Evolutionary conservation across 2,888 invertebrate species (phyloP).

Genomic region (Cataglyphis albicans): DNA sequence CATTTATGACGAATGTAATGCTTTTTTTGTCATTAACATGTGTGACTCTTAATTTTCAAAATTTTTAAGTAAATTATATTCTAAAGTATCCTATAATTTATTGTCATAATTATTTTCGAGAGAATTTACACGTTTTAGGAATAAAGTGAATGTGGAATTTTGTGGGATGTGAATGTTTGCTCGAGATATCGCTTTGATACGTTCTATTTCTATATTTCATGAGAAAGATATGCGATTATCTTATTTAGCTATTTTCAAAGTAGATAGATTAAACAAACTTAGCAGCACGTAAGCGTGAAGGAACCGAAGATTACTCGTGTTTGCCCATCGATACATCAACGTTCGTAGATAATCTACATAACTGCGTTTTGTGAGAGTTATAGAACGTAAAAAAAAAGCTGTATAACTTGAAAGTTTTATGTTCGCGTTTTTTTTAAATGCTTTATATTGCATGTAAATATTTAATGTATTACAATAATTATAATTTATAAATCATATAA

Average conservation of each 20-base stretch:
- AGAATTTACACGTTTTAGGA: background rate
- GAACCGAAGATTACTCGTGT: constrained; percentile 62
- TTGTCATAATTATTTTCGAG: background rate
- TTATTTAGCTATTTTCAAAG: constrained; percentile 59
- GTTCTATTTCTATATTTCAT: constrained; percentile 55
- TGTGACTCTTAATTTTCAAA: background rate
- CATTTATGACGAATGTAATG: background rate
- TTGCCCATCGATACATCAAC: constrained; percentile 69
- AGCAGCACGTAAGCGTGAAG: constrained; percentile 49
- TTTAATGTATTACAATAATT: background rate
- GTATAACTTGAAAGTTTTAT: background rate
- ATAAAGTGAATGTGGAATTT: background rate
- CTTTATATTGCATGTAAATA: background rate
- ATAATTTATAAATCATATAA: background rate
- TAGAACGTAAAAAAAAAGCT: background rate
- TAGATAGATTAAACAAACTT: constrained; percentile 65
- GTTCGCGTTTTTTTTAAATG: background rate
- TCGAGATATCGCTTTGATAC: constrained; percentile 26
- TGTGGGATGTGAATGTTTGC: constrained; percentile 26
- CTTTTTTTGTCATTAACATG: background rate
- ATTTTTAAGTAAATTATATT: background rate
- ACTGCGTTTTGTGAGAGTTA: constrained; percentile 26
- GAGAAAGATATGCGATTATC: constrained; percentile 63
- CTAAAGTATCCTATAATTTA: background rate
- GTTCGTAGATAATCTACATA: constrained; percentile 59